phyloP scores from a whole-genome alignment of 2,797 vertebrate genomes.

The Salarias fasciatus region DNA sequence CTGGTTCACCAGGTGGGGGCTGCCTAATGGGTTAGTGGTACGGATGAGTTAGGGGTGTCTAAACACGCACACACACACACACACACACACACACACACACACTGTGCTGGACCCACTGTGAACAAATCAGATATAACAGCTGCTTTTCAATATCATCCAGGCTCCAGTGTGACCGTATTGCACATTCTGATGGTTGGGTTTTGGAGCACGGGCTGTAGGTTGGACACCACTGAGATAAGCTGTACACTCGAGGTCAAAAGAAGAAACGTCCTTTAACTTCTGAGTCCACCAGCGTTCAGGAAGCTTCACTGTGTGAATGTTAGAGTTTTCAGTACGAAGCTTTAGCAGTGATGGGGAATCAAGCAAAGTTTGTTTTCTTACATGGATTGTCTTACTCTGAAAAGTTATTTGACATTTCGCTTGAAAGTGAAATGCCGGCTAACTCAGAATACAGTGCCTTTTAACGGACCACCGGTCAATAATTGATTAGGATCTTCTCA shows the following conservation, averaged over 20 bases:
- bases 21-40: slow-evolving; percentile 1
- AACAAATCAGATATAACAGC: too few species aligned
- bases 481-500: slow-evolving; percentile 72
- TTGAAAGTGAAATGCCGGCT: slow-evolving; percentile 48
- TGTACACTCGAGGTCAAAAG: too few species aligned
- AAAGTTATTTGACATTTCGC: slow-evolving; percentile 45
- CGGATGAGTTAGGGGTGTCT: neutral
- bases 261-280: too few species aligned
- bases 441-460: slow-evolving; percentile 27
- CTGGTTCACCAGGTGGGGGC: neutral
- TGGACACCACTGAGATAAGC: too few species aligned
- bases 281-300: neutral
- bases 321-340: too few species aligned
- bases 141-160: too few species aligned
- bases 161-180: too few species aligned
- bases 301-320: neutral
- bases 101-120: too few species aligned
- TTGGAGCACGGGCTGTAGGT: too few species aligned
- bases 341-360: neutral
- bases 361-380: neutral
- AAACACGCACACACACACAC: too few species aligned
- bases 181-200: too few species aligned
- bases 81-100: too few species aligned
- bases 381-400: slow-evolving; percentile 40
- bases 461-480: slow-evolving; percentile 54